These are phyloP conservation scores for Drosophila ustulata DNA, from an alignment of 2,888 invertebrate genomes.

Conservation along the genomic window DNA sequence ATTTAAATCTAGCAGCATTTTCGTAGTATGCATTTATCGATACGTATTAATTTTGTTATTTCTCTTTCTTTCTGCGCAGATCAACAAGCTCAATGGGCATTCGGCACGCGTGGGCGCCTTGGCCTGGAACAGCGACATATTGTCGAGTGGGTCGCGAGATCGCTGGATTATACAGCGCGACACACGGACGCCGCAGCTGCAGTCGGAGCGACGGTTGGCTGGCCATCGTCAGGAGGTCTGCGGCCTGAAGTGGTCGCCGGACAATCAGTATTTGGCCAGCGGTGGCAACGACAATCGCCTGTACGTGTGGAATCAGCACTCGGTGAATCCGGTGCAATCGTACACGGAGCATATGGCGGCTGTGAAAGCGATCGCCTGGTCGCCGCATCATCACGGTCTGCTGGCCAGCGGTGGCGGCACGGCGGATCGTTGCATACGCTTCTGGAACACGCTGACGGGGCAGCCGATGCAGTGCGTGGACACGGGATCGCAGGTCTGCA, in stretches of 20 bases:
- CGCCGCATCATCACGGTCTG: conserved; percentile 98
- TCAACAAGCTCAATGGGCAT: conserved; percentile 96
- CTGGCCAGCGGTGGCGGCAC: conserved; percentile 99
- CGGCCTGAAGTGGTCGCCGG: conserved; percentile 99
- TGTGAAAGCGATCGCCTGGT: conserved; percentile 99
- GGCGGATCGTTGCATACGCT: conserved; percentile 97
- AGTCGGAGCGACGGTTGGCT: conserved; percentile 92
- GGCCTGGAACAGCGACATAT: conserved; percentile 98
- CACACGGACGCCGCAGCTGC: conserved; percentile 92
- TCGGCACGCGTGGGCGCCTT: conserved; percentile 96
- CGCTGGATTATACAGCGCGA: conserved; percentile 97
- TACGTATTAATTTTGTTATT: too few relatives aligned
- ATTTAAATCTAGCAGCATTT: too few relatives aligned
- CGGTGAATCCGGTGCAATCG: conserved; percentile 95
- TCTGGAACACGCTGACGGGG: conserved; percentile 99
- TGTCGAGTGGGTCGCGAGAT: conserved; percentile 98
- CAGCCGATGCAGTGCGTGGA: conserved; percentile 99
- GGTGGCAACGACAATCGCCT: conserved; percentile 95
- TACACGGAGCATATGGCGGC: conserved; percentile 98
- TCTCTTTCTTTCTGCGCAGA: conserved; percentile 85
- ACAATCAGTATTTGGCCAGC: conserved; percentile 98
- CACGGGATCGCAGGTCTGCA: conserved; percentile 99
- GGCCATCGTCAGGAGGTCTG: conserved; percentile 99
- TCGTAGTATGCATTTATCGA: too few relatives aligned
- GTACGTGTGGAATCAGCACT: conserved; percentile 91